Conservation (phyloP, 2,888 invertebrate genomes). For the Rhagium mordax region DNA sequence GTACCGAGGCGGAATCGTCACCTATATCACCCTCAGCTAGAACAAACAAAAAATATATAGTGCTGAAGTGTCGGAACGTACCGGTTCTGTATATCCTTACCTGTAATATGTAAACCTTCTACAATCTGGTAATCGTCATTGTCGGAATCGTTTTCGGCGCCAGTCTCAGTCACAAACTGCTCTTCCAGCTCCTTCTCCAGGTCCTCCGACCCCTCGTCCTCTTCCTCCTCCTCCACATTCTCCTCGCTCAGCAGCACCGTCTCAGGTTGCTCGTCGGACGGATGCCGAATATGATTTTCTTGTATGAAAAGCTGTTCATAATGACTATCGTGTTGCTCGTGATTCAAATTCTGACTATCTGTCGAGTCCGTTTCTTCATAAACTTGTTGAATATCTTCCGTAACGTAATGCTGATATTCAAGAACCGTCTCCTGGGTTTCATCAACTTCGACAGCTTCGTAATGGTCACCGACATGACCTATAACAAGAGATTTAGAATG, state of each 20-base stretch:
- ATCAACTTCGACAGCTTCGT: slow-evolving; percentile 23
- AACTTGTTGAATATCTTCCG: slow-evolving; percentile 32
- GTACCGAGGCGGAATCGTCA: slow-evolving; percentile 32
- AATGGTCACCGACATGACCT: not conserved
- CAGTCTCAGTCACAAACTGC: slow-evolving; percentile 12
- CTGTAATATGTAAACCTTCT: slow-evolving; percentile 62
- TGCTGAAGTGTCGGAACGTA: too few species aligned
- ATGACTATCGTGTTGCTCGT: not conserved
- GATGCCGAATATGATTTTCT: slow-evolving; percentile 18
- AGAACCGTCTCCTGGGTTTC: slow-evolving; percentile 37
- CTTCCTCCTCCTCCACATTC: not conserved
- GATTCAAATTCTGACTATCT: slow-evolving; percentile 4
- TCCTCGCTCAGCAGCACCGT: not conserved
- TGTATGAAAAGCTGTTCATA: slow-evolving; percentile 40
- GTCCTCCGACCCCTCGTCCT: not conserved
- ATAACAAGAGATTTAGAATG: slow-evolving; percentile 12
- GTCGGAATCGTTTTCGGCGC: slow-evolving; percentile 50
- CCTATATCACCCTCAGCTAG: slow-evolving; percentile 45
- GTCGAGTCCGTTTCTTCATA: slow-evolving; percentile 29
- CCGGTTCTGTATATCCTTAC: slow-evolving; percentile 39
- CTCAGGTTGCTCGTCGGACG: not conserved
- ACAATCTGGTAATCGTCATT: slow-evolving; percentile 61
- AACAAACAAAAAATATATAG: not conserved
- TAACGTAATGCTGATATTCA: slow-evolving; percentile 38
- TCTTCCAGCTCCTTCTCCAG: slow-evolving; percentile 2